phyloP scores from a whole-genome alignment of 2,113 vertebrate species.

The Nycticebus coucang region DNA sequence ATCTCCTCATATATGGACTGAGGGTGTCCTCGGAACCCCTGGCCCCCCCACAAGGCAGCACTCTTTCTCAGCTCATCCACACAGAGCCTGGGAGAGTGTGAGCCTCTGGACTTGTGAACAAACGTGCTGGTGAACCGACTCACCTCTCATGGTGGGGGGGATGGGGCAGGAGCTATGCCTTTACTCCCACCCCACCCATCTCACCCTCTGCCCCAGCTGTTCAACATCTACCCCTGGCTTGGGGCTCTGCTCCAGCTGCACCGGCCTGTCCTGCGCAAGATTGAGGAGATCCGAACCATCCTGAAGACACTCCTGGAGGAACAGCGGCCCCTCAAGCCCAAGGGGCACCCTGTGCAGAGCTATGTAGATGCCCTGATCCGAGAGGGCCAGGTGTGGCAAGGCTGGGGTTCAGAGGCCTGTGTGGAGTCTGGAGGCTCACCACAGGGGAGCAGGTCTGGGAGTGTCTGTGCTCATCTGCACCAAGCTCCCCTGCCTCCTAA shows the following conservation, averaged over 20 bases:
- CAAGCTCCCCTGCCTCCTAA: not conserved
- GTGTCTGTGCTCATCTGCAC: fast-evolving
- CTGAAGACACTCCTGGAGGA: constrained; percentile 80
- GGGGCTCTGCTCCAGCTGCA: constrained; percentile 85
- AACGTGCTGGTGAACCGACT: too few relatives aligned
- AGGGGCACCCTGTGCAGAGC: constrained; percentile 63
- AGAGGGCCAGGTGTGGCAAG: constrained; percentile 81
- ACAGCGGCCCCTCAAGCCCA: not conserved
- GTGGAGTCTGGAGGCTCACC: not conserved
- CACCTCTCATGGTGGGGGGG: too few relatives aligned
- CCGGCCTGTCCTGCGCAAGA: constrained; percentile 84
- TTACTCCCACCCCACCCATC: not conserved
- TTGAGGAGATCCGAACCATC: constrained; percentile 81
- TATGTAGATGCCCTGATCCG: constrained; percentile 84
- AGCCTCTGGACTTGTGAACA: too few relatives aligned
- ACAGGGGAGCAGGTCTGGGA: not conserved
- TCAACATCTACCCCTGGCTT: constrained; percentile 82
- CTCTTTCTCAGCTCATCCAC: not conserved
- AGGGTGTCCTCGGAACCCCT: not conserved
- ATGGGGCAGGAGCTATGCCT: not conserved
- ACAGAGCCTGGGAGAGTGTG: not conserved
- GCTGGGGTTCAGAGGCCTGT: not conserved
- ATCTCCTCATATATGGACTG: not conserved
- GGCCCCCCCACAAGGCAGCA: not conserved
- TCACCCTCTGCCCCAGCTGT: constrained; percentile 76